phyloP scores from a whole-genome alignment of 2,888 invertebrate genomes.

The Lepetodrilus schrolli region DNA sequence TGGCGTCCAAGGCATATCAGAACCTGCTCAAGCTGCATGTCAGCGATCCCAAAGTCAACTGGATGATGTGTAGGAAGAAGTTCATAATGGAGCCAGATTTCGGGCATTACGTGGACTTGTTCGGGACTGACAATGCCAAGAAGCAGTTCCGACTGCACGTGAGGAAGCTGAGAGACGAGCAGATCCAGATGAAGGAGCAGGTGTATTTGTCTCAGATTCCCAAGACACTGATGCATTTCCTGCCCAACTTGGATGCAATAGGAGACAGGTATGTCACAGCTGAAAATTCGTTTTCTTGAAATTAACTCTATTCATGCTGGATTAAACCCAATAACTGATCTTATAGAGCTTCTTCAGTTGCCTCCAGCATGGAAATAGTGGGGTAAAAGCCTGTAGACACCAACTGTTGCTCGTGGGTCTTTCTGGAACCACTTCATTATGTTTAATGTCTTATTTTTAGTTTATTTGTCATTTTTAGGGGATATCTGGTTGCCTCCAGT shows the following conservation, averaged over 20 bases:
- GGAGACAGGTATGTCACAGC: constrained; percentile 79
- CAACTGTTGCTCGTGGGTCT: too few relatives aligned
- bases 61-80: constrained; percentile 82
- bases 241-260: constrained; percentile 84
- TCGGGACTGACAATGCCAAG: constrained; percentile 89
- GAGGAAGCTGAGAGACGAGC: constrained; percentile 87
- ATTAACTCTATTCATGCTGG: too few relatives aligned
- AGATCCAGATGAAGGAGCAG: constrained; percentile 84
- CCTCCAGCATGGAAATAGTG: too few relatives aligned
- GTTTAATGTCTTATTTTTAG: too few relatives aligned
- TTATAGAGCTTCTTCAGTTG: too few relatives aligned
- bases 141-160: constrained; percentile 86
- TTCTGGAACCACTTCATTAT: too few relatives aligned
- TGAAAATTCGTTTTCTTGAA: too few relatives aligned
- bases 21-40: constrained; percentile 88
- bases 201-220: constrained; percentile 86
- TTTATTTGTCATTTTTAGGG: too few relatives aligned
- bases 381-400: too few relatives aligned
- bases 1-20: constrained; percentile 92
- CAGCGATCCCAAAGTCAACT: constrained; percentile 85
- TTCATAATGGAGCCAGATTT: constrained; percentile 91
- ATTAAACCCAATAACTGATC: too few relatives aligned
- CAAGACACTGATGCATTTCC: constrained; percentile 84
- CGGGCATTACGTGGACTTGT: constrained; percentile 87
- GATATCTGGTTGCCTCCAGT: too few relatives aligned